These are phyloP conservation scores for Neoscelio sp. DNA, from an alignment of 2,888 invertebrate species.

Conservation along the genomic window DNA sequence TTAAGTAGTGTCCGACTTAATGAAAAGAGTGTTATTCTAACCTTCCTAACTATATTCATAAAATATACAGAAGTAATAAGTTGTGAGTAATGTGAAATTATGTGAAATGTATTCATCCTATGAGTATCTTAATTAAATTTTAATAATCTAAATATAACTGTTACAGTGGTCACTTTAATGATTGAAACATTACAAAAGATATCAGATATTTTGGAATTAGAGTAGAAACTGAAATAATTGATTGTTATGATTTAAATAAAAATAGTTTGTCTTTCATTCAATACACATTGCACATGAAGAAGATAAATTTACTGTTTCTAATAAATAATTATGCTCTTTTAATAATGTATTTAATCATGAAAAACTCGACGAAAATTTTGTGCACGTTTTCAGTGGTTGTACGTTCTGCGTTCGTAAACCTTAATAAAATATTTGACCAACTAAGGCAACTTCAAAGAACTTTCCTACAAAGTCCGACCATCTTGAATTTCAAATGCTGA, in stretches of 20 bases:
- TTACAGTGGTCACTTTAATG: too few species aligned
- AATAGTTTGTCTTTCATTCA: slow-evolving; percentile 2
- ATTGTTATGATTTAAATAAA: not conserved
- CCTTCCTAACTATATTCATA: too few species aligned
- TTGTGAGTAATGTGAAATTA: too few species aligned
- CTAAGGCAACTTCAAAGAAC: slow-evolving; percentile 56
- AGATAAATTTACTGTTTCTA: not conserved
- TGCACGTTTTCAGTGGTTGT: slow-evolving; percentile 42
- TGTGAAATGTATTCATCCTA: too few species aligned
- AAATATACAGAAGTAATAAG: too few species aligned
- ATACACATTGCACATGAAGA: not conserved
- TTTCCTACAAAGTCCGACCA: slow-evolving; percentile 48
- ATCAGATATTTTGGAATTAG: not conserved
- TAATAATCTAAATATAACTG: too few species aligned
- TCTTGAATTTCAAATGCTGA: slow-evolving; percentile 61
- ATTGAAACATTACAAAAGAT: too few species aligned
- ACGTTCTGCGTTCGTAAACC: slow-evolving; percentile 45
- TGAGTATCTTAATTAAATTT: too few species aligned
- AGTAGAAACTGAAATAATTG: not conserved
- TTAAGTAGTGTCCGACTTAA: not conserved
- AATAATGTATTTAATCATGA: slow-evolving; percentile 56
- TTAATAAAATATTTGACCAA: slow-evolving; percentile 64
- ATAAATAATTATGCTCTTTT: slow-evolving; percentile 26
- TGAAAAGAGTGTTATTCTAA: too few species aligned
- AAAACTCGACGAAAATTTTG: slow-evolving; percentile 49